These are phyloP conservation scores for Burhinus oedicnemus DNA, from an alignment of 2,113 vertebrate genomes.

Conservation along the genomic window DNA sequence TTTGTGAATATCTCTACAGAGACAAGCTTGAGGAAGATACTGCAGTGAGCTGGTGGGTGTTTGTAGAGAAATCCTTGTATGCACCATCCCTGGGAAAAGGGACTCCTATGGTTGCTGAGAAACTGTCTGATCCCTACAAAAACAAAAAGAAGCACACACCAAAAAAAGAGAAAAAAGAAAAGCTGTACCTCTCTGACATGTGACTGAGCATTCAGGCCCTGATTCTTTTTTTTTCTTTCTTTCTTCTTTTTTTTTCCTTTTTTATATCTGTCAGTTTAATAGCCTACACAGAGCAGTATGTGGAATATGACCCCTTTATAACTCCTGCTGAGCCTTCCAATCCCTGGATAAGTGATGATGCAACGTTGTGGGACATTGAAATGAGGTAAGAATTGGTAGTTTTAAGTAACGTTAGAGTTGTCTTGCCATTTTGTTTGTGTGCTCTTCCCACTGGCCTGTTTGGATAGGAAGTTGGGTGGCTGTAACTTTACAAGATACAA, in stretches of 20 bases:
- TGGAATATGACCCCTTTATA: conserved; percentile 91
- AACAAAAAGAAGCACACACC: background rate
- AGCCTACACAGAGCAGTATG: conserved; percentile 90
- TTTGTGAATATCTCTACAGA: background rate
- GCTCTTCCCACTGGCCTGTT: background rate
- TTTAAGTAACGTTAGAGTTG: background rate
- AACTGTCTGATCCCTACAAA: background rate
- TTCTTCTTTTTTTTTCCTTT: background rate
- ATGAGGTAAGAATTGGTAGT: conserved; percentile 80
- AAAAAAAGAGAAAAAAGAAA: background rate
- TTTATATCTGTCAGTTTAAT: conserved; percentile 81
- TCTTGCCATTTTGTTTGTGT: background rate
- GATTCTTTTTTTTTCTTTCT: background rate
- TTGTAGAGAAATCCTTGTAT: background rate
- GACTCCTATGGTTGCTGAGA: background rate
- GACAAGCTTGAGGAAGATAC: background rate
- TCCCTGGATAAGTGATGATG: conserved; percentile 92
- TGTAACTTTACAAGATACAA: background rate
- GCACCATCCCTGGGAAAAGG: background rate
- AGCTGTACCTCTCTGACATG: background rate
- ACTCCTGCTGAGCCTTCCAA: conserved; percentile 90
- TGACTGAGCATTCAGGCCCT: background rate
- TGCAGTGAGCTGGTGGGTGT: background rate
- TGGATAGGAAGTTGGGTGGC: background rate
- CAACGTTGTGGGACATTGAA: conserved; percentile 91